These are phyloP conservation scores for Alexandromys fortis DNA, from an alignment of 2,113 vertebrate genomes.

Conservation along the genomic window DNA sequence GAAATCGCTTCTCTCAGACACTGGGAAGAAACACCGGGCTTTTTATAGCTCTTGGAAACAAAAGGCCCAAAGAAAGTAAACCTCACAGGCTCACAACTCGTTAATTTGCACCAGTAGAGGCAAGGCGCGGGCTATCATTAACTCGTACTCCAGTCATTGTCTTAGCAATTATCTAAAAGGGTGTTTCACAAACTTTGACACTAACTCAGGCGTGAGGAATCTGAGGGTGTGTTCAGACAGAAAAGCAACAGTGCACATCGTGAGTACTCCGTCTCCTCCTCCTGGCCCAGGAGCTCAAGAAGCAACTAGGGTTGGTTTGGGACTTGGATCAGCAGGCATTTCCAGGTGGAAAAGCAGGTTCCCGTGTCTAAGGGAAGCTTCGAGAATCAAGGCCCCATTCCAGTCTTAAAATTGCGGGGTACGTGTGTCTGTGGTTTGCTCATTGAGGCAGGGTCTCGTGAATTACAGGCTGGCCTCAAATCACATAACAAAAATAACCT, in stretches of 20 bases:
- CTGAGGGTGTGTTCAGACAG: slow-evolving; percentile 13
- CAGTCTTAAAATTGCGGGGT: not conserved
- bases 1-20: slow-evolving; percentile 54
- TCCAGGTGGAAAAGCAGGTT: not conserved
- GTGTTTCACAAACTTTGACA: slow-evolving; percentile 47
- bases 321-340: not conserved
- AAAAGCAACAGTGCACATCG: not conserved
- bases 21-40: not conserved
- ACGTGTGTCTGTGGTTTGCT: not conserved
- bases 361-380: not conserved
- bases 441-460: not conserved
- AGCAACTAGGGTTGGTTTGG: not conserved
- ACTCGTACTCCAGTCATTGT: slow-evolving; percentile 60
- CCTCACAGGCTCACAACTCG: not conserved
- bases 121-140: slow-evolving; percentile 47
- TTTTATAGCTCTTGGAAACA: slow-evolving; percentile 65
- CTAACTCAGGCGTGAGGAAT: slow-evolving; percentile 63
- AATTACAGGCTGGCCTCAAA: not conserved
- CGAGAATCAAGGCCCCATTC: not conserved
- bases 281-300: not conserved
- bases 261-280: not conserved
- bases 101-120: slow-evolving; percentile 46
- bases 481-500: not conserved
- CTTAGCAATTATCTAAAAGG: slow-evolving; percentile 45
- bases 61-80: slow-evolving; percentile 65